Base-by-base conservation (phyloP, 2,888 invertebrate species). In the Ochropleura leucogaster region DNA sequence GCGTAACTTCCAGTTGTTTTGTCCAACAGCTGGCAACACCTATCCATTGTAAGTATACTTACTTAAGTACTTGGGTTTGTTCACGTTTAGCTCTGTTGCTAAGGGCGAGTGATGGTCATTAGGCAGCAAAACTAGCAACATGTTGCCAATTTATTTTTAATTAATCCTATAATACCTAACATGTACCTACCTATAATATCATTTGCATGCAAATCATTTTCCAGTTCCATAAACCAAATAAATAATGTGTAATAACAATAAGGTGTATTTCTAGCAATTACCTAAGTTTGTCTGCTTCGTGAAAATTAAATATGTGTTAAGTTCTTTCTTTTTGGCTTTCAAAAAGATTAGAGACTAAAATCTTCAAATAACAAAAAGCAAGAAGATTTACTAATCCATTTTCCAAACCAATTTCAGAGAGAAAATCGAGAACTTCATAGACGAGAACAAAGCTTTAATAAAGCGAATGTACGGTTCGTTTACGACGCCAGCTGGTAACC, bases 381-480 rank as follows among this genome's bases (percentile, higher is more conserved):
- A 42, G n/a, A 42, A n/a, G 42, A 14, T n/a, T 40, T 9, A n/a
- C 20, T 30, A 10, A 55, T 46, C 20, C 4, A 18, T 49, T 63
- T 57, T 46, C 14, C 9, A 44, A 30, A 9, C 10, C 55, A 14
- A 10, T 97, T 97, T 68, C 96, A 99, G 99, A 95, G 98, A 98
- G 85, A 97, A 98, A 92, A 99, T 99, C 93, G 99, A 99, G 93
- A 97, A 97, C 82, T 99, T 99, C 95, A 99, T 99, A 90, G 99
- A 99, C 91, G 99, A 99, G 93, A 99, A 99, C 93, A 99, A 99
- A 94, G 99, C 99, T 72, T 93, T 99, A 85, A 99, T 99, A 97
- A 98, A 98, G 91, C 97, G 99, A 78, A 99, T 99, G 99, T 99
- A 99, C 92, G 99, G 99, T 0, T 98, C 99, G 87, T 99, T 99